A percentile compares a stretch with the other conserved stretches of the same genome.
Conservation (phyloP, 2,888 invertebrate genomes). For the Pyralis farinalis region DNA sequence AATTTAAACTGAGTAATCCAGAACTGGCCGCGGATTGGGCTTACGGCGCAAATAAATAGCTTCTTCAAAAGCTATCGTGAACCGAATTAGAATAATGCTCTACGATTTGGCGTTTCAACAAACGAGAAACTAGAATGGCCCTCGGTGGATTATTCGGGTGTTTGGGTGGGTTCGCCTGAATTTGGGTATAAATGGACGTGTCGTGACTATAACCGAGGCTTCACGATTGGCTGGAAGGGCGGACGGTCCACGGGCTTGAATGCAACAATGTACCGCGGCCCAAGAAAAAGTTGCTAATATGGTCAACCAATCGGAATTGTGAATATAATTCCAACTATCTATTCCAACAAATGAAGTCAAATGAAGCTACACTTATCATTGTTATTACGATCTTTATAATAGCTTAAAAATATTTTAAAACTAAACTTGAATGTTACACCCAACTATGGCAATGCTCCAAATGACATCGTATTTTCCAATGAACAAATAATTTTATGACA, state of each 20-base stretch:
- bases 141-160: conserved; percentile 73
- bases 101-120: conserved; percentile 78
- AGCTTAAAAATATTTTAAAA: no score
- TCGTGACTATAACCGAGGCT: conserved; percentile 43
- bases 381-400: no score
- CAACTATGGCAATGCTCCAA: no score
- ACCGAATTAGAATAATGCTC: conserved; percentile 79
- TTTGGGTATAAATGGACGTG: conserved; percentile 73
- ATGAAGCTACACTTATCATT: not conserved
- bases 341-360: not conserved
- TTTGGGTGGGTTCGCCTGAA: conserved; percentile 59
- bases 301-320: not conserved
- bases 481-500: no score
- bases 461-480: no score
- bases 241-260: conserved; percentile 11
- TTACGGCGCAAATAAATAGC: conserved; percentile 73
- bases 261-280: conserved; percentile 11
- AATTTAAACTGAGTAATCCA: conserved; percentile 40
- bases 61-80: conserved; percentile 75
- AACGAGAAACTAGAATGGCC: conserved; percentile 69
- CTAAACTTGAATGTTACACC: no score
- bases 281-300: not conserved
- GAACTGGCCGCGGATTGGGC: conserved; percentile 44
- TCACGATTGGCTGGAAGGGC: conserved; percentile 11
- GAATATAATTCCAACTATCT: not conserved